Conservation (phyloP, 2,797 vertebrate species). For the Gouania willdenowi region DNA sequence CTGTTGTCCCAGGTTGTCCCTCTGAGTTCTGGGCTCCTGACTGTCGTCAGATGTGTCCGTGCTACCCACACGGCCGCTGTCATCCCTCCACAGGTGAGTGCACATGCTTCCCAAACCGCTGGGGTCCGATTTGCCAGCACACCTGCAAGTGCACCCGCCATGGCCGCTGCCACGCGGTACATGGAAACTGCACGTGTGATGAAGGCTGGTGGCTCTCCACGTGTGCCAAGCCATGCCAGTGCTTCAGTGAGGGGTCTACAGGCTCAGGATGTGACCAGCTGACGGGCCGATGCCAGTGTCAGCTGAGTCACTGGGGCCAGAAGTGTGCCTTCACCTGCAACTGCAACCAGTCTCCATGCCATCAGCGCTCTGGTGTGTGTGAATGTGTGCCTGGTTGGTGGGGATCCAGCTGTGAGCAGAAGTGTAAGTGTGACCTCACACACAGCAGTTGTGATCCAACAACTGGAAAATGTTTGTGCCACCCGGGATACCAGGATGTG, state of each 20-base stretch:
- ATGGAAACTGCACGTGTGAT: slow-evolving; percentile 83
- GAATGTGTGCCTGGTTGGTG: slow-evolving; percentile 77
- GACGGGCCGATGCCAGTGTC: slow-evolving; percentile 82
- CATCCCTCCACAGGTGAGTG: slow-evolving; percentile 80
- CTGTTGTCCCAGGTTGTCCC: slow-evolving; percentile 82
- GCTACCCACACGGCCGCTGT: slow-evolving; percentile 83
- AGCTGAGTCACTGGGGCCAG: slow-evolving; percentile 80
- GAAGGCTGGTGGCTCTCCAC: slow-evolving; percentile 83
- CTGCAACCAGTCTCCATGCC: slow-evolving; percentile 82
- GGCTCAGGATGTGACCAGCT: slow-evolving; percentile 73
- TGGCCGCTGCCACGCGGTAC: slow-evolving; percentile 79
- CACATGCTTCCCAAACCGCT: slow-evolving; percentile 78
- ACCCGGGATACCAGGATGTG: slow-evolving; percentile 77
- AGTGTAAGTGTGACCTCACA: slow-evolving; percentile 76
- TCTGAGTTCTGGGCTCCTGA: slow-evolving; percentile 88
- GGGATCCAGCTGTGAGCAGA: slow-evolving; percentile 76
- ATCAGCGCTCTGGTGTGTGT: slow-evolving; percentile 79
- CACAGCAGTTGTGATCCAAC: slow-evolving; percentile 73
- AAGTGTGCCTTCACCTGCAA: slow-evolving; percentile 77
- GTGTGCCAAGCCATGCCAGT: slow-evolving; percentile 81
- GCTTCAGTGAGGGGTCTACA: slow-evolving; percentile 44
- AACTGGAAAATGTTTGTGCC: slow-evolving; percentile 81
- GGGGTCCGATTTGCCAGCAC: slow-evolving; percentile 83
- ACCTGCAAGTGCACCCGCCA: slow-evolving; percentile 78
- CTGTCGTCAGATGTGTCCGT: slow-evolving; percentile 83